Evolutionary conservation across 2,888 invertebrate species (phyloP), one percentile per base, ranked within the genome.

Genomic region (Hirtodrosophila alboralis): DNA sequence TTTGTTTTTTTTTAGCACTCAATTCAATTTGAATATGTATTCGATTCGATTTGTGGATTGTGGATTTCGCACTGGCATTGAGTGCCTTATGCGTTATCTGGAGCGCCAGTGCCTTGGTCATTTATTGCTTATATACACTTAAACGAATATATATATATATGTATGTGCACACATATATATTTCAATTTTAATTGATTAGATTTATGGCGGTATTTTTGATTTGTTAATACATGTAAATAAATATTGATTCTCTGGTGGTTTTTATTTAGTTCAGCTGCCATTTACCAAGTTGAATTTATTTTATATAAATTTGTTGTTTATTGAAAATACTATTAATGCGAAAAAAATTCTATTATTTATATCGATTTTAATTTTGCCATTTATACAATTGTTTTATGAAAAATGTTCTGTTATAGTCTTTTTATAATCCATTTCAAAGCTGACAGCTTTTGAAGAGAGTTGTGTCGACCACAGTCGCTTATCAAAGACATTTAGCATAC

Each of bases 171-270:
- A 2, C 5, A 57, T 3, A 57, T 58, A 58, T 13, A 40, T 47
- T 59, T 53, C 27, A 27, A 43, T 58, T 75, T 56, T 43, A 67
- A 59, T 59, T 68, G 72, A 76, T 78, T 75, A 62, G 66, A 64
- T 72, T 79, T 72, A 61, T 66, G 40, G 48, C 48, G 34, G 53
- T 37, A 36, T 31, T 37, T 60, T 61, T 75, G 58, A 61, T 73
- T 69, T 49, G 57, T 37, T 47, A 6, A 37, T 34, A n/a, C 13
- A 62, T 47, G n/a, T 27, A 48, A 31, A 51, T 45, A 14, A 28
- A 36, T 30, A 48, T 49, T 40, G 23, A 28, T 48, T 34, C 16
- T 5, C 14, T 28, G 3, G 16, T 23, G 18, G 12, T 18, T 49
- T 34, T 49, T 2, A 4, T 6, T 18, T 51, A 14, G 10, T 31